Base-by-base conservation (phyloP, 2,113 vertebrate genomes). In the Aix galericulata region DNA sequence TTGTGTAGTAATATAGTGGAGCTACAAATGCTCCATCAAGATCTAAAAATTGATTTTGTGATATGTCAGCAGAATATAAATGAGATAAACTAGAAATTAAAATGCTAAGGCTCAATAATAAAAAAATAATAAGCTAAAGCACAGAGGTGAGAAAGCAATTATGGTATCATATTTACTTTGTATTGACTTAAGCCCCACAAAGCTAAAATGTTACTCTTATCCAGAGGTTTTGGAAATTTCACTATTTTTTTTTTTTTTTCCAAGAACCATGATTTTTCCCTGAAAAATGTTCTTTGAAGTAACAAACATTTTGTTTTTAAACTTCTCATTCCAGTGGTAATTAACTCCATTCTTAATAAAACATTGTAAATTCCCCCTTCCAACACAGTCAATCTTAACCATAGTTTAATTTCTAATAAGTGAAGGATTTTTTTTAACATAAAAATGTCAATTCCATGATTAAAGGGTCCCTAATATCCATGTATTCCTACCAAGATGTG, bases 71-170 rank as follows among this genome's bases (percentile, higher is more conserved):
- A 80, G 80, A 97, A 97, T 95, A 93, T 82, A 83, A 94, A 95
- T 88, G 93, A 96, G 20, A 53, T 56, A 58, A 60, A 80, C 81
- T 87, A 92, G 67, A 94, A 91, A 97, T 88, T 93, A 94, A 95
- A 96, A 96, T 55, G 21, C 27, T 72, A 94, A 50, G 17, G 42
- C 46, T 95, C 93, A 87, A 95, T 82, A 93, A 86, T 82, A 80
- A 77, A 97, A 97, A 82, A 84, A 82, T 68, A 88, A 55, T 87
- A 94, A 94, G 64, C 64, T 60, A 60, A 93, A 94, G 50, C 56
- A 81, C 59, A 82, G 76, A 40, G 64, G 66, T 46, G 56, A 77
- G 85, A 77, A 89, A 92, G n/a, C 55, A 52, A 86, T 93, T 89
- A 58, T 2, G 5, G 50, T 89, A 69, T 87, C 48, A 8, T 63